Conservation (phyloP, 92 coral and sea anemone genomes). For the Heteractis magnifica region DNA sequence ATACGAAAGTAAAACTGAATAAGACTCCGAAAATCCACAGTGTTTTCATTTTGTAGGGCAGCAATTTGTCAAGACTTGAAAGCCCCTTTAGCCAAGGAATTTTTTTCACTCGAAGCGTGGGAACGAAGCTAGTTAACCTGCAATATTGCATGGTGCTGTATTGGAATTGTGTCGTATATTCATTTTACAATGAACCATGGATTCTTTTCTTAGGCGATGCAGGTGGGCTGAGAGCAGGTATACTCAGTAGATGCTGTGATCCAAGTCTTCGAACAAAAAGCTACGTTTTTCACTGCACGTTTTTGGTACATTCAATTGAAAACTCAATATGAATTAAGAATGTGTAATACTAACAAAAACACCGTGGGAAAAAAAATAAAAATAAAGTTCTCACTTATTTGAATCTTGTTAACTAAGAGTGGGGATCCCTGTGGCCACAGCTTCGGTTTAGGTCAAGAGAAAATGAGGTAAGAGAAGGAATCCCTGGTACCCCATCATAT, state of each 20-base stretch:
- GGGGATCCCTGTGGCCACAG: neutral
- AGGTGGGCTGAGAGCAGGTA: neutral
- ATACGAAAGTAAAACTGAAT: neutral
- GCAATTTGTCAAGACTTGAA: neutral
- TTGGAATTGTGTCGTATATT: neutral
- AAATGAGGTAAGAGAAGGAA: no score
- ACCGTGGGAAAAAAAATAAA: no score
- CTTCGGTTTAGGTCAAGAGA: neutral
- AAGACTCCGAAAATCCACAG: neutral
- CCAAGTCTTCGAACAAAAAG: neutral
- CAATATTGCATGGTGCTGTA: constrained; percentile 24
- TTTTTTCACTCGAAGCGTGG: neutral
- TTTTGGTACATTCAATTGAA: neutral
- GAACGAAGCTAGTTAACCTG: constrained; percentile 17
- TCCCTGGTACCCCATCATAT: no score
- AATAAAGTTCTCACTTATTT: no score
- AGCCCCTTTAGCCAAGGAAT: neutral
- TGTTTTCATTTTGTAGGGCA: constrained; percentile 4
- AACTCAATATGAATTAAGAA: neutral
- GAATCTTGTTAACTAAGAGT: neutral
- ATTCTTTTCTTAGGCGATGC: neutral
- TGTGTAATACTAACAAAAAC: no score
- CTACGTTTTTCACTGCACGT: neutral
- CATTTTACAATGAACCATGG: neutral
- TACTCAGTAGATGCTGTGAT: neutral